Percentiles rank a stretch among this genome's conserved stretches.
Conservation (phyloP, 2,113 vertebrate species). For the Hyla sarda region DNA sequence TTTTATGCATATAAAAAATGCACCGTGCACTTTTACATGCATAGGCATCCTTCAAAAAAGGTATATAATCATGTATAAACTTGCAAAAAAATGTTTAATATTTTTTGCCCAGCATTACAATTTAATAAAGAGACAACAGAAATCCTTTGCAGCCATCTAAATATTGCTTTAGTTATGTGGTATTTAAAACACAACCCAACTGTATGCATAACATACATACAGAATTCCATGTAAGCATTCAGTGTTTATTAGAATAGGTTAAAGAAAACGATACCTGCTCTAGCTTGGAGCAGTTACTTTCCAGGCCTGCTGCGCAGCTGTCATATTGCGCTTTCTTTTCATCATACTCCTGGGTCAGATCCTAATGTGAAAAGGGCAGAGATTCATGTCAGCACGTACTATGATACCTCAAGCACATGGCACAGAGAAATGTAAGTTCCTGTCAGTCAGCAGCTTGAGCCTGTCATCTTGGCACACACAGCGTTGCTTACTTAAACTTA, state of each 20-base stretch:
- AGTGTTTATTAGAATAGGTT: background rate
- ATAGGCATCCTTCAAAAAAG: too few relatives aligned
- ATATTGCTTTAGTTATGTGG: background rate
- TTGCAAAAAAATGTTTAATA: too few relatives aligned
- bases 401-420: conserved; percentile 57
- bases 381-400: conserved; percentile 63
- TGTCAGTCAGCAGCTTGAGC: conserved; percentile 62
- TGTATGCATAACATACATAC: background rate
- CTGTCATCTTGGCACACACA: conserved; percentile 65
- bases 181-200: background rate
- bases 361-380: conserved; percentile 76
- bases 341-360: conserved; percentile 86
- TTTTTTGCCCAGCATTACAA: too few relatives aligned
- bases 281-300: conserved; percentile 90
- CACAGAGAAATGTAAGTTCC: conserved; percentile 63
- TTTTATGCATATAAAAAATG: too few relatives aligned
- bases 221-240: background rate
- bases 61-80: too few relatives aligned
- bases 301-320: conserved; percentile 90
- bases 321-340: conserved; percentile 93
- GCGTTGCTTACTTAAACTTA: conserved; percentile 63
- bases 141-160: too few relatives aligned
- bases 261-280: conserved; percentile 83
- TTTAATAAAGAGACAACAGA: too few relatives aligned
- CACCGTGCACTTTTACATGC: too few relatives aligned